Evolutionary conservation across 2,888 invertebrate species (phyloP), one percentile per base, ranked within the genome.

Genomic region (Eumacrocentrus americanus): DNA sequence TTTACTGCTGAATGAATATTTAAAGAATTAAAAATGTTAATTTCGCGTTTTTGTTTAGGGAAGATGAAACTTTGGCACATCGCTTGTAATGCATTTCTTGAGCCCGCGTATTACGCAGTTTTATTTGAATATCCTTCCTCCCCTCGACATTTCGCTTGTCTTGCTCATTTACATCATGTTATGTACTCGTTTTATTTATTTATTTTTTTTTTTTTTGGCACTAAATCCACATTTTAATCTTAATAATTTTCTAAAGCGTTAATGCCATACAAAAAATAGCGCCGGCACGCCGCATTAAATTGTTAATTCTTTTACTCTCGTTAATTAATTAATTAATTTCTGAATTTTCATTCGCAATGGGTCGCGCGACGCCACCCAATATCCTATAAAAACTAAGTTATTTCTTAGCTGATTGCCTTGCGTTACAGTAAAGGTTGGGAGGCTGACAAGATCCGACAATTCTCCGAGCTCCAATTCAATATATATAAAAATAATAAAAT

Each of bases 331-430:
- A n/a, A n/a, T n/a, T n/a, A n/a, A n/a, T 44, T 54, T 44, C 50
- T 35, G 51, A 40, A 47, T 62, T 59, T 57, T 58, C 47, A 58
- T 60, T 38, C 25, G 22, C 12, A 46, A 46, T 51, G 38, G 25
- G 25, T 40, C 71, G 69, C 71, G 70, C 61, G 72, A 70, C 75
- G 74, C 74, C 74, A 72, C 71, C 70, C 73, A 77, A 80, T 80
- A 79, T 79, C 68, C 79, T 80, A 80, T 80, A 80, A 81, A 80
- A 80, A 79, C 78, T 81, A 81, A 80, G 78, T 80, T 79, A 76
- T 76, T 74, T 78, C 72, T 78, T 77, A 78, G 78, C 77, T 79
- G 80, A 81, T 81, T 80, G 80, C 80, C 80, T 78, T 78, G 79
- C 79, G 77, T 80, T 79, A 78, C 74, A 73, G 70, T 79, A 73